Evolutionary conservation across 2,888 invertebrate genomes (phyloP).

Genomic region (Taphrorychus bicolor): DNA sequence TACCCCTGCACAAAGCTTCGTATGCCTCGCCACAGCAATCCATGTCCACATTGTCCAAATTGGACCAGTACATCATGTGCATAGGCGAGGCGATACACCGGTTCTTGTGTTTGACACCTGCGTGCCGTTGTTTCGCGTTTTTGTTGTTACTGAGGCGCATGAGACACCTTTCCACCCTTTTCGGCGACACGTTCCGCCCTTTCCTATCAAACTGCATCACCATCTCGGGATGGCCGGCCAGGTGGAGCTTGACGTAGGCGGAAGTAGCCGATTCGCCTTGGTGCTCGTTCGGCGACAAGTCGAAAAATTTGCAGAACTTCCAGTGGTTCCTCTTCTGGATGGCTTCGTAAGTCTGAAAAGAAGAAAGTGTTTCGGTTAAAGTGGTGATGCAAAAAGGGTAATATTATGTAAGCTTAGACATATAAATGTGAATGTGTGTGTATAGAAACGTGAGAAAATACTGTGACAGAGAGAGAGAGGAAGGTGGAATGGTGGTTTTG

Average conservation of each 20-base stretch:
- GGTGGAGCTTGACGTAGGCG: conserved; percentile 14
- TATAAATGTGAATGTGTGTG: too few species aligned
- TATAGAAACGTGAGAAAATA: too few species aligned
- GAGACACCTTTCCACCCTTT: conserved; percentile 16
- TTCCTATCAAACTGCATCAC: conserved; percentile 23
- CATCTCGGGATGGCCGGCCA: conserved; percentile 2
- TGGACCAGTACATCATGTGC: conserved; percentile 10
- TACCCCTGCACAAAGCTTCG: conserved; percentile 13
- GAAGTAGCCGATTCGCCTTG: neutral
- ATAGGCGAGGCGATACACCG: conserved; percentile 7
- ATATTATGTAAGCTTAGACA: too few species aligned
- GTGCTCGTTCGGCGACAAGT: neutral
- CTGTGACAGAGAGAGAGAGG: too few species aligned
- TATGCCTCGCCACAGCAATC: conserved; percentile 22
- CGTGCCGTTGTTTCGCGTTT: neutral
- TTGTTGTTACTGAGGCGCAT: neutral
- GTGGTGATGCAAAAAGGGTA: too few species aligned
- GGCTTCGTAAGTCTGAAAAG: conserved; percentile 28
- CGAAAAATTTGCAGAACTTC: conserved; percentile 25
- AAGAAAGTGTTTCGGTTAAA: too few species aligned
- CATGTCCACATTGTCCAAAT: neutral
- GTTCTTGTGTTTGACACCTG: conserved; percentile 1
- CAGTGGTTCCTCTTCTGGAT: conserved; percentile 23
- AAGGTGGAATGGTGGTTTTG: too few species aligned
- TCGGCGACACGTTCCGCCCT: conserved; percentile 9